A percentile compares a stretch with the other conserved stretches of the same genome.
Evolutionary conservation across 1,140 invertebrate genomes (phyloP).

Genomic region (Calephelis nemesis): DNA sequence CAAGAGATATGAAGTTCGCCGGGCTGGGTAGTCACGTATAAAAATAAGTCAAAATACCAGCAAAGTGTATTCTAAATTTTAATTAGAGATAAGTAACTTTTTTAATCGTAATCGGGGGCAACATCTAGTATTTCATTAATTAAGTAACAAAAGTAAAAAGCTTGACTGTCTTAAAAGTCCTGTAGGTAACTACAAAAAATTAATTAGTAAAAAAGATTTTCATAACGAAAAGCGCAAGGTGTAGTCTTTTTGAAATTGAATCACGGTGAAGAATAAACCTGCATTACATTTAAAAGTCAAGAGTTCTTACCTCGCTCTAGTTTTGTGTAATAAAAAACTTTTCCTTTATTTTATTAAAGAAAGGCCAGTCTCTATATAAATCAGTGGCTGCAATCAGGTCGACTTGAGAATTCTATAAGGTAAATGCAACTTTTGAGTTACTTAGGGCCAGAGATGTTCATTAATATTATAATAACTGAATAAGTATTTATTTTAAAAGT

Average conservation of each 20-base stretch:
- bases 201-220: slow-evolving; percentile 15
- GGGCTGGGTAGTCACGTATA: too few species aligned
- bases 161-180: too few species aligned
- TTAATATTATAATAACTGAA: neutral
- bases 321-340: slow-evolving; percentile 17
- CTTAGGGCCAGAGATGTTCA: neutral
- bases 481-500: too few species aligned
- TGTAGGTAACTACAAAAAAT: neutral
- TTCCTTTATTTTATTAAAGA: slow-evolving; percentile 19
- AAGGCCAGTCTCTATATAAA: slow-evolving; percentile 11
- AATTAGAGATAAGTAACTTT: too few species aligned
- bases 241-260: slow-evolving; percentile 13
- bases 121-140: too few species aligned
- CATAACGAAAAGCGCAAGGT: slow-evolving; percentile 13
- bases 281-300: slow-evolving; percentile 19
- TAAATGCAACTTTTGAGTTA: neutral
- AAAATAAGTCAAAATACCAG: too few species aligned
- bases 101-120: too few species aligned
- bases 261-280: slow-evolving; percentile 16
- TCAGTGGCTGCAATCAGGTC: slow-evolving; percentile 11
- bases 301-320: slow-evolving; percentile 7
- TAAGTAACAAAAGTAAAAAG: too few species aligned
- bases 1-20: too few species aligned
- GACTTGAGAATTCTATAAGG: slow-evolving; percentile 3
- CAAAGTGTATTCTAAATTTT: too few species aligned